Evolutionary conservation across 2,888 invertebrate species (phyloP).

Genomic region (Koerneria pararmatus): DNA sequence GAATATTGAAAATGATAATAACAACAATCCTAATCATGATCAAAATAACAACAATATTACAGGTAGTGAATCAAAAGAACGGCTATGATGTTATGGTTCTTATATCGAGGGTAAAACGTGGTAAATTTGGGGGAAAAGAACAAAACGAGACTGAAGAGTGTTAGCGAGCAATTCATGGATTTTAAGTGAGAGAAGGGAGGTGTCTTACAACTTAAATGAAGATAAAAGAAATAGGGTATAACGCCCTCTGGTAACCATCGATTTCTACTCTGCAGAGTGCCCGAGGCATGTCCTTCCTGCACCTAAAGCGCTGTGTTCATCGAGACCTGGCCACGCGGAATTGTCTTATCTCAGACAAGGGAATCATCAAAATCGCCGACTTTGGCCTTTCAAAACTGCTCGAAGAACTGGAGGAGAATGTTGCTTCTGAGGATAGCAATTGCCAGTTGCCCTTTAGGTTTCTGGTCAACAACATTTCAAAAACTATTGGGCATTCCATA

Average conservation of each 20-base stretch:
- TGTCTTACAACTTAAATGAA: not conserved
- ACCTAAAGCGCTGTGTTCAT: slow-evolving; percentile 78
- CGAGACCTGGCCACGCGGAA: slow-evolving; percentile 80
- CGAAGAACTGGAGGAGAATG: not conserved
- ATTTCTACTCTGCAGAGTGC: slow-evolving; percentile 64
- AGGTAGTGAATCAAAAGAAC: no score
- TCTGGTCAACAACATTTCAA: not conserved
- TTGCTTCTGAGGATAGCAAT: slow-evolving; percentile 5
- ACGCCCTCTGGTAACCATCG: no score
- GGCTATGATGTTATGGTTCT: no score
- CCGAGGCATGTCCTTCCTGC: slow-evolving; percentile 77
- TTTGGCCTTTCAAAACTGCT: slow-evolving; percentile 27
- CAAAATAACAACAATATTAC: no score
- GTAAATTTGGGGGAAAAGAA: no score
- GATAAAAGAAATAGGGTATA: not conserved
- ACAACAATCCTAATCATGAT: no score
- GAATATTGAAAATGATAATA: no score
- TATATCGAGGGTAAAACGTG: no score
- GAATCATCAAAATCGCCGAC: slow-evolving; percentile 34
- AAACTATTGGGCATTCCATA: not conserved
- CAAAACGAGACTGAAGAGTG: no score
- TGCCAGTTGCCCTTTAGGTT: slow-evolving; percentile 28
- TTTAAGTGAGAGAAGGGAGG: not conserved
- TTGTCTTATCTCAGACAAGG: slow-evolving; percentile 66
- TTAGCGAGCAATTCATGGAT: not conserved